phyloP scores from a whole-genome alignment of 2,113 vertebrate species.

The Perca schrenkii region DNA sequence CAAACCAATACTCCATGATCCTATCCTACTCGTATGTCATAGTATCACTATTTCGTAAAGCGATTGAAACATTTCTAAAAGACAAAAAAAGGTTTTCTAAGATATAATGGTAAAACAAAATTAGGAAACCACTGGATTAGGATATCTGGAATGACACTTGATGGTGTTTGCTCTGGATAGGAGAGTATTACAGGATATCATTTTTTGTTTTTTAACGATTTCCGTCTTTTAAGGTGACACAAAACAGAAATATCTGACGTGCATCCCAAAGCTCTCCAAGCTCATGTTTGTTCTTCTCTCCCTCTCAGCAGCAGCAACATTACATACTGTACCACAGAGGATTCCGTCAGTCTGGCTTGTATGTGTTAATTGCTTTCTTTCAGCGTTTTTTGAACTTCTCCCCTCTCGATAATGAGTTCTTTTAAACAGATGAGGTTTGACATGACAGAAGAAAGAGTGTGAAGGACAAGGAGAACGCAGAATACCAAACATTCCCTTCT shows the following conservation, averaged over 20 bases:
- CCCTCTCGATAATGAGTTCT: slow-evolving; percentile 73
- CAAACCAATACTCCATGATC: background rate
- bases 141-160: background rate
- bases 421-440: slow-evolving; percentile 73
- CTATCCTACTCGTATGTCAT: background rate
- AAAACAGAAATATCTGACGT: slow-evolving; percentile 24
- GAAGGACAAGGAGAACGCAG: slow-evolving; percentile 58
- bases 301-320: slow-evolving; percentile 39
- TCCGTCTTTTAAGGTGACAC: background rate
- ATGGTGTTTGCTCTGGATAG: background rate
- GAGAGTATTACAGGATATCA: background rate
- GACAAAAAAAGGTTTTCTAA: background rate
- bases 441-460: slow-evolving; percentile 70
- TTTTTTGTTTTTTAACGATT: background rate
- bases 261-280: slow-evolving; percentile 18
- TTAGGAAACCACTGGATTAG: background rate
- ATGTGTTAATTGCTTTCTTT: slow-evolving; percentile 78
- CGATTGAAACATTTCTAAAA: background rate
- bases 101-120: background rate
- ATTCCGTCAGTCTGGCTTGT: slow-evolving; percentile 54
- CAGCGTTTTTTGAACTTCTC: slow-evolving; percentile 71
- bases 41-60: background rate
- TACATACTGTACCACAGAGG: slow-evolving; percentile 51
- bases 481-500: slow-evolving; percentile 60
- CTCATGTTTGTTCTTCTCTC: slow-evolving; percentile 41